These are phyloP conservation scores for Solea solea DNA, from an alignment of 2,113 vertebrate genomes.

Conservation along the genomic window DNA sequence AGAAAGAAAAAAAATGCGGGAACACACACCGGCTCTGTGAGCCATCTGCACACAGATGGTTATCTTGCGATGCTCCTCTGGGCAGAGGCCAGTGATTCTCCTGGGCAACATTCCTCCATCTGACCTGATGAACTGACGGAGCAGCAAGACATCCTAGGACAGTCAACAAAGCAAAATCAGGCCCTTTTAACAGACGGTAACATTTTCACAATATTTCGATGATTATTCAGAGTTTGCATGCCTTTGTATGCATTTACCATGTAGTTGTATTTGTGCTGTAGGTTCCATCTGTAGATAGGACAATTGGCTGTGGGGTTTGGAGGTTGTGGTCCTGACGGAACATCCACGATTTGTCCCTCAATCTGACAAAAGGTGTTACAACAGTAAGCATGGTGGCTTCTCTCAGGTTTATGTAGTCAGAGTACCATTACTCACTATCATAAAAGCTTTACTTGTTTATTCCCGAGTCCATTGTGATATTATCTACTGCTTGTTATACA, in stretches of 20 bases:
- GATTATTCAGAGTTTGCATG: not conserved
- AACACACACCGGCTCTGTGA: conserved; percentile 89
- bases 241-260: conserved; percentile 82
- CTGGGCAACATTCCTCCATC: conserved; percentile 92
- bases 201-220: not conserved
- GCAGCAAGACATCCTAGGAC: conserved; percentile 90
- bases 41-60: conserved; percentile 95
- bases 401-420: not conserved
- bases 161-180: not conserved
- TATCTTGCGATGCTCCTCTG: conserved; percentile 92
- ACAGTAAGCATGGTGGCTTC: not conserved
- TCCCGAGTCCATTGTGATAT: not conserved
- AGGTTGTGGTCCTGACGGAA: conserved; percentile 76
- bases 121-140: conserved; percentile 94
- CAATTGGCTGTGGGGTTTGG: conserved; percentile 93
- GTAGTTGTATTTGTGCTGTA: conserved; percentile 93
- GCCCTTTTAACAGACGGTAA: not conserved
- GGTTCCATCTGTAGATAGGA: conserved; percentile 97
- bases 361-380: conserved; percentile 77
- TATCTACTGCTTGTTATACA: not conserved
- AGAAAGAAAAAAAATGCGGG: no score
- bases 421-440: not conserved
- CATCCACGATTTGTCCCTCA: conserved; percentile 83
- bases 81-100: conserved; percentile 91
- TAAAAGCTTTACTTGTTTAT: not conserved